phyloP scores from a whole-genome alignment of 2,888 invertebrate genomes.

The Oxystoma pomonae region DNA sequence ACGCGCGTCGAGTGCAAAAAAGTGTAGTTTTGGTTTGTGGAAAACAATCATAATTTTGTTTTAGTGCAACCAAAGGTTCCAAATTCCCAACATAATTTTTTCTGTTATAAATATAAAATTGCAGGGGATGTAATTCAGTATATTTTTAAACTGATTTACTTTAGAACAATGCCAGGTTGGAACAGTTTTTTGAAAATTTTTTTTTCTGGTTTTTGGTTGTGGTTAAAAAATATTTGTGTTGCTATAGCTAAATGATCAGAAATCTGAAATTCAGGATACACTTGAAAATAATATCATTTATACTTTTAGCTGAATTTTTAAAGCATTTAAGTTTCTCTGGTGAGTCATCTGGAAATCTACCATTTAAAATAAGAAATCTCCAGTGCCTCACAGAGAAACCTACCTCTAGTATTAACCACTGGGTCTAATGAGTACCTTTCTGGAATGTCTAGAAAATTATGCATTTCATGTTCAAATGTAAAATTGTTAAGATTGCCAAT shows the following conservation, averaged over 20 bases:
- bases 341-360: background rate
- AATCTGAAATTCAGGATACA: background rate
- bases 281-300: background rate
- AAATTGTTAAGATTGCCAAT: background rate
- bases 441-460: background rate
- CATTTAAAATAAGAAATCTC: background rate
- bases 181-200: too few species aligned
- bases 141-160: background rate
- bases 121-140: background rate
- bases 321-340: background rate
- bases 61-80: too few species aligned
- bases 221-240: background rate
- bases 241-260: background rate
- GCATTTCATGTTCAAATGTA: background rate
- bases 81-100: too few species aligned
- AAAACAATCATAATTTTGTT: too few species aligned
- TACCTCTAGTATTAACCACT: background rate
- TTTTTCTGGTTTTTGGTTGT: too few species aligned
- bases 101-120: too few species aligned
- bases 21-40: too few species aligned
- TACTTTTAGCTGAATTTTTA: background rate
- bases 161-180: background rate
- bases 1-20: too few species aligned
- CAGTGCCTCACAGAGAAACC: background rate
- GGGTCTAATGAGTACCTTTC: background rate